Percentiles rank a stretch among this genome's conserved stretches.
phyloP scores from a whole-genome alignment of 92 coral and sea anemone genomes.

The Zoanthus gigantus region DNA sequence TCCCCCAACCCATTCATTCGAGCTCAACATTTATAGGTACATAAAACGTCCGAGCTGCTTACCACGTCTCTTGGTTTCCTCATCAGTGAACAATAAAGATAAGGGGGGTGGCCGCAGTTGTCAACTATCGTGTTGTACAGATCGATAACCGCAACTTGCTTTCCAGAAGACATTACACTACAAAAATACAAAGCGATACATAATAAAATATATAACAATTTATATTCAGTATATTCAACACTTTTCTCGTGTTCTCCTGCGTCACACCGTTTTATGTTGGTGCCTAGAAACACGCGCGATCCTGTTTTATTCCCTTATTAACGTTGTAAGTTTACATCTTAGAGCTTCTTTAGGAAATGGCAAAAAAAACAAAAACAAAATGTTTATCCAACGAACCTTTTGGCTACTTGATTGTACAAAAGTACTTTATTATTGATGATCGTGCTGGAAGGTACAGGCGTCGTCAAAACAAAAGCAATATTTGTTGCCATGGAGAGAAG shows the following conservation, averaged over 20 bases:
- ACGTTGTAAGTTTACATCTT: too few species aligned
- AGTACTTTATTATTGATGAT: constrained; percentile 61
- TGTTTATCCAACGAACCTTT: constrained; percentile 31
- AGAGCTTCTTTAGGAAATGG: too few species aligned
- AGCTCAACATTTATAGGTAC: neutral
- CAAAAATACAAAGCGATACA: neutral
- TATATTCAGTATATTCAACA: neutral
- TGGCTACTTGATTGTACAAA: constrained; percentile 77
- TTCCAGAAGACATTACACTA: constrained; percentile 72
- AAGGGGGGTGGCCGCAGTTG: constrained; percentile 80
- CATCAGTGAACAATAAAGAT: constrained; percentile 71
- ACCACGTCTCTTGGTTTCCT: constrained; percentile 83
- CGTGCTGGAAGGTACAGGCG: constrained; percentile 80
- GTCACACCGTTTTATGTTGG: too few species aligned
- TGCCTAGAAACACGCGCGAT: too few species aligned
- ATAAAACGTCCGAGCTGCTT: neutral
- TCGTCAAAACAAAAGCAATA: constrained; percentile 75
- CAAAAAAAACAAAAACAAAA: neutral
- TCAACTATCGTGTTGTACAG: constrained; percentile 62
- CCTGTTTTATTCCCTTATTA: too few species aligned
- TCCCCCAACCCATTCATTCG: too few species aligned
- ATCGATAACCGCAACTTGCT: constrained; percentile 66
- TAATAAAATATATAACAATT: too few species aligned
- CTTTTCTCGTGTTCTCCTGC: too few species aligned
- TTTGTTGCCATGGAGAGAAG: constrained; percentile 69